These are phyloP conservation scores for Periophthalmus magnuspinnatus DNA, from an alignment of 2,797 vertebrate genomes.

Conservation along the genomic window DNA sequence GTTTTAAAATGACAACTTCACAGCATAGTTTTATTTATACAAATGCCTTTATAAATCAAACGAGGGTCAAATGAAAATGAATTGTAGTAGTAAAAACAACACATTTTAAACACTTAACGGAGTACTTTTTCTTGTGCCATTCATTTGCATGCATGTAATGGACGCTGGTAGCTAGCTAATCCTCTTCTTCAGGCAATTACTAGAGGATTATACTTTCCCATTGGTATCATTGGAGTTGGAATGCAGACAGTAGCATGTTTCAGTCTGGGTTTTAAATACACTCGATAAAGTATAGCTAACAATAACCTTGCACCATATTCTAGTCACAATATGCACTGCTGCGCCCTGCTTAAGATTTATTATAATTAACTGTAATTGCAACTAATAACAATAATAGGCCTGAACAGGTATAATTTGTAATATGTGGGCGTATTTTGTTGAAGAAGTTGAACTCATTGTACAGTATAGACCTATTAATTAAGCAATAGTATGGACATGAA, in stretches of 20 bases:
- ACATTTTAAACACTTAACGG: not conserved
- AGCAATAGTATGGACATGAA: no score
- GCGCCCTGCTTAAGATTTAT: no score
- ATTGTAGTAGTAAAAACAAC: no score
- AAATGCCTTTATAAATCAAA: no score
- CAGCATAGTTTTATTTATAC: no score
- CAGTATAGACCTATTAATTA: not conserved
- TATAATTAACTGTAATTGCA: not conserved
- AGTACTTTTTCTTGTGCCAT: not conserved
- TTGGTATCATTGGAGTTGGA: not conserved
- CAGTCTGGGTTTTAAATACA: constrained; percentile 10
- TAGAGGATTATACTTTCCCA: not conserved
- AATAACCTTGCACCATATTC: constrained; percentile 3
- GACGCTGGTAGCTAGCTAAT: not conserved
- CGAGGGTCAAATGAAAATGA: no score
- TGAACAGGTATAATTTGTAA: not conserved
- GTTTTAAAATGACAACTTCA: no score
- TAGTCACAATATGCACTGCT: not conserved
- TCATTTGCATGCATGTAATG: constrained; percentile 14
- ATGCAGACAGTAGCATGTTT: not conserved
- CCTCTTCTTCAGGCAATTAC: constrained; percentile 7
- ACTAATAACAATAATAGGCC: not conserved
- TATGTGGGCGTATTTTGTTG: not conserved
- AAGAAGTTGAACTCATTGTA: not conserved
- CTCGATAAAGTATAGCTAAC: not conserved